These are phyloP conservation scores for Brotula barbata DNA, from an alignment of 2,797 vertebrate genomes.

Conservation along the genomic window DNA sequence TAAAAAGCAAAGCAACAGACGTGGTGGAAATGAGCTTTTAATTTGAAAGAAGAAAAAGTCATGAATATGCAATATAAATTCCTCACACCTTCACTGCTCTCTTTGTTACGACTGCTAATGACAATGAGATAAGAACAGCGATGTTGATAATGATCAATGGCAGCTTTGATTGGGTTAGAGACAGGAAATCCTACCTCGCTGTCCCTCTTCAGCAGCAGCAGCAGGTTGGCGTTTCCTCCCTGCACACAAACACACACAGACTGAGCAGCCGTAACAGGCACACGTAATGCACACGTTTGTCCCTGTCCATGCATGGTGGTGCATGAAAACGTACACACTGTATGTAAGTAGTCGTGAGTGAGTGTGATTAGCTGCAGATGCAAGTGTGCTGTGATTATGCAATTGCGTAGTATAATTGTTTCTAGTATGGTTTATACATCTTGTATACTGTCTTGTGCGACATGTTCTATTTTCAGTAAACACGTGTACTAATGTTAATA, in stretches of 20 bases:
- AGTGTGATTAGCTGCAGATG: conserved; percentile 35
- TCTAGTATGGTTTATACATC: too few species aligned
- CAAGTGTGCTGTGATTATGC: conserved; percentile 6
- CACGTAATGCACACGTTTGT: too few species aligned
- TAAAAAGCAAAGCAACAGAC: too few species aligned
- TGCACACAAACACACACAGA: conserved; percentile 67
- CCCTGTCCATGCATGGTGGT: too few species aligned
- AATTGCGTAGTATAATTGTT: too few species aligned
- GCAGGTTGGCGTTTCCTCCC: conserved; percentile 89
- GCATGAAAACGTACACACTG: background rate
- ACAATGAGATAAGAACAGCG: conserved; percentile 16
- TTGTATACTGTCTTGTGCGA: too few species aligned
- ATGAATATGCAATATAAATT: too few species aligned
- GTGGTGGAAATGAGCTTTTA: too few species aligned
- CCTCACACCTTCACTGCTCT: background rate
- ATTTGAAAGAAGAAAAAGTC: too few species aligned
- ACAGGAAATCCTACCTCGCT: conserved; percentile 87
- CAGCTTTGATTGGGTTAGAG: conserved; percentile 35
- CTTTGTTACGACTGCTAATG: background rate
- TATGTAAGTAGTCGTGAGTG: conserved; percentile 23
- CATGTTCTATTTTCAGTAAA: background rate
- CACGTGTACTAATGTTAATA: background rate
- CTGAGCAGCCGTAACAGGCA: conserved; percentile 43
- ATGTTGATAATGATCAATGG: conserved; percentile 15
- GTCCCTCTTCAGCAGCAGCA: conserved; percentile 91